Conservation (phyloP, 2,888 invertebrate genomes). For the Metopia argyrocephala region DNA sequence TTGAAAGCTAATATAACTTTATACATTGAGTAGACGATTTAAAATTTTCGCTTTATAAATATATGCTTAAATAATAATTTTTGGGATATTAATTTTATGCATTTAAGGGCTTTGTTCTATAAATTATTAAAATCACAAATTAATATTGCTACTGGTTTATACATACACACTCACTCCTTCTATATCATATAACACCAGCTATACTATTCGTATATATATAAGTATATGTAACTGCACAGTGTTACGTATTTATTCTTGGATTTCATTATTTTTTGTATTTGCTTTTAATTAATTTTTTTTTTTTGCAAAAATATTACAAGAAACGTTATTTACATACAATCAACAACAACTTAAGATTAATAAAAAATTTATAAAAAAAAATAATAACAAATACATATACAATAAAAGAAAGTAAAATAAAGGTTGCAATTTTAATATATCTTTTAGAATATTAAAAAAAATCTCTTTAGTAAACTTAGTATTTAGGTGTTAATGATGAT, state of each 20-base stretch:
- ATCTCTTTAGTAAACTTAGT: constrained; percentile 48
- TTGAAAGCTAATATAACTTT: neutral
- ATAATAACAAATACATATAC: constrained; percentile 45
- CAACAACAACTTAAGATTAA: constrained; percentile 62
- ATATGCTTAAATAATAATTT: constrained; percentile 61
- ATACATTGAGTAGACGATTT: neutral
- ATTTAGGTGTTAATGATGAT: constrained; percentile 23
- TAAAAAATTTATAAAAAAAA: constrained; percentile 28
- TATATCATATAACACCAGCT: constrained; percentile 6
- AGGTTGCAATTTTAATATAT: constrained; percentile 12
- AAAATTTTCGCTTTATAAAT: constrained; percentile 15
- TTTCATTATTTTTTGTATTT: neutral
- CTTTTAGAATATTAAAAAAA: constrained; percentile 11
- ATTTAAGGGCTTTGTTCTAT: constrained; percentile 21
- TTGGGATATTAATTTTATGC: constrained; percentile 54
- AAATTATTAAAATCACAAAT: constrained; percentile 53
- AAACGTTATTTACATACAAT: constrained; percentile 35
- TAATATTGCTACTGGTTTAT: constrained; percentile 57
- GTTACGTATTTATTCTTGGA: neutral
- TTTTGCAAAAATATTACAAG: constrained; percentile 17
- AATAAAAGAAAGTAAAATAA: constrained; percentile 20
- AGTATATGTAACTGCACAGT: constrained; percentile 20
- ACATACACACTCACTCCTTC: neutral
- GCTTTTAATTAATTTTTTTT: neutral
- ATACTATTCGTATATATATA: no score